Evolutionary conservation across 2,888 invertebrate genomes (phyloP).

Genomic region (Drosophila stalkeri): DNA sequence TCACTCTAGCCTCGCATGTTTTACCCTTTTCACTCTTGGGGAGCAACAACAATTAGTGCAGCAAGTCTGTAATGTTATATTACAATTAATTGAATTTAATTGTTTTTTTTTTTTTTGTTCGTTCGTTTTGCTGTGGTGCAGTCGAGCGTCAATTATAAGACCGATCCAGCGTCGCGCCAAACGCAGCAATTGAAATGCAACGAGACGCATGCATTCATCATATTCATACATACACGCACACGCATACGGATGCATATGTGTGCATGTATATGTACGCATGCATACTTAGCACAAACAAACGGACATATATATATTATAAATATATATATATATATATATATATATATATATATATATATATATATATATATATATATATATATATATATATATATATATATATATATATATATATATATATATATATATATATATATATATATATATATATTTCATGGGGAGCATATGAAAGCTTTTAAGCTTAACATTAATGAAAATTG

Average conservation of each 20-base stretch:
- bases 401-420: not conserved
- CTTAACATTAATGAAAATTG: slow-evolving; percentile 48
- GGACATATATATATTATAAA: too few species aligned
- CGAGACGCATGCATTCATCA: slow-evolving; percentile 41
- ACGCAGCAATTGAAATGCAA: slow-evolving; percentile 62
- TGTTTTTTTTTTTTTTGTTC: slow-evolving; percentile 64
- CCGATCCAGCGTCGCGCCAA: slow-evolving; percentile 63
- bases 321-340: not conserved
- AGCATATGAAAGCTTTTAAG: slow-evolving; percentile 49
- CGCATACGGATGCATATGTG: not conserved
- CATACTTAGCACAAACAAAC: not conserved
- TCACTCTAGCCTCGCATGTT: slow-evolving; percentile 4
- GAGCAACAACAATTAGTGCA: slow-evolving; percentile 43
- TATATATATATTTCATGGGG: not conserved
- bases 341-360: not conserved
- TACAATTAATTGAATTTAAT: slow-evolving; percentile 77
- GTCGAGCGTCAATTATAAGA: slow-evolving; percentile 68
- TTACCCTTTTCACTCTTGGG: slow-evolving; percentile 21
- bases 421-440: not conserved
- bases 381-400: not conserved
- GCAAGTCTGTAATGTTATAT: slow-evolving; percentile 59
- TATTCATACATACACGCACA: not conserved
- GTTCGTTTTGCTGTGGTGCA: slow-evolving; percentile 61
- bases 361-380: not conserved
- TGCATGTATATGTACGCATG: not conserved